Evolutionary conservation across 2,113 vertebrate species (phyloP).

Genomic region (Tympanuchus pallidicinctus): DNA sequence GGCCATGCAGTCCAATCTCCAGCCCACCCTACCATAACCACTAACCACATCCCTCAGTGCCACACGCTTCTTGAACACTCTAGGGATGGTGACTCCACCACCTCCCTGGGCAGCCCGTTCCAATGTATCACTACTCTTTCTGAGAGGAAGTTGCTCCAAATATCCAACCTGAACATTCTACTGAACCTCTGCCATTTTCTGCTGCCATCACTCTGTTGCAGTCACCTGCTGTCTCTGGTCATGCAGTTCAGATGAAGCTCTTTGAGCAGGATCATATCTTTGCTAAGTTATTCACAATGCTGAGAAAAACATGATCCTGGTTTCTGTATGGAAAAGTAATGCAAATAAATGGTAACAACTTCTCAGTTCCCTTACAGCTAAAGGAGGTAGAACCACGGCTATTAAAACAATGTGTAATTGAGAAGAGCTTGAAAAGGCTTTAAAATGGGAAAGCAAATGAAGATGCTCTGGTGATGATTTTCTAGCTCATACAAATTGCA

Average conservation of each 20-base stretch:
- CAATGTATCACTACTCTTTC: too few relatives aligned
- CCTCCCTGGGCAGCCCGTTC: too few relatives aligned
- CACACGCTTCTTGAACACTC: too few relatives aligned
- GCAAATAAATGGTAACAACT: background rate
- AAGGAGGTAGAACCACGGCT: background rate
- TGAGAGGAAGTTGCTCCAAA: too few relatives aligned
- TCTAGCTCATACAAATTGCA: conserved; percentile 12
- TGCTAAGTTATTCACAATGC: background rate
- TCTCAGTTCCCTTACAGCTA: background rate
- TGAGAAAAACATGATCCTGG: background rate
- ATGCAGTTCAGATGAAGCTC: background rate
- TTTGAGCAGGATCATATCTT: background rate
- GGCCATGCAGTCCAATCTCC: too few relatives aligned
- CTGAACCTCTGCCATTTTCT: background rate
- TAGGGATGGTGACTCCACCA: too few relatives aligned
- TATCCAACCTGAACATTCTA: too few relatives aligned
- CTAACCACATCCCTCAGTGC: too few relatives aligned
- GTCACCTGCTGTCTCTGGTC: background rate
- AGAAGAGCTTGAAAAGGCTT: conserved; percentile 44
- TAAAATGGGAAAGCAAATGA: conserved; percentile 33
- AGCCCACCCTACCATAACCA: too few relatives aligned
- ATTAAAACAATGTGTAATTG: conserved; percentile 29
- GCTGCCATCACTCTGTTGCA: background rate
- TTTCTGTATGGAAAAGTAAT: background rate
- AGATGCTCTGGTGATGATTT: conserved; percentile 31